Evolutionary conservation across 2,888 invertebrate genomes (phyloP), one percentile per base, ranked within the genome.

Genomic region (Philereme vetulata): DNA sequence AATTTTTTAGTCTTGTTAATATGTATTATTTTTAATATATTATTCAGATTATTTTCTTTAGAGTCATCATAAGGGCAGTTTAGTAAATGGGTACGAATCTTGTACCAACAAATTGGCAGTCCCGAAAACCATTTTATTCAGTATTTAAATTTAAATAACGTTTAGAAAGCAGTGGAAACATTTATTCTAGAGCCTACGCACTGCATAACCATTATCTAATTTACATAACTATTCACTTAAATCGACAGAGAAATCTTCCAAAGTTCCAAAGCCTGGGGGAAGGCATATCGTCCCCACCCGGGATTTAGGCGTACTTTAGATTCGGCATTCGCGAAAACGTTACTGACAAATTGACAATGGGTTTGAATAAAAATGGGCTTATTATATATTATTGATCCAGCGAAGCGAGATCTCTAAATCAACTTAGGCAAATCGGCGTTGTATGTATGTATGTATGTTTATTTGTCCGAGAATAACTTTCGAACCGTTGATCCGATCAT

Each of bases 161-260:
- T 6, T 38, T 38, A 8, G 38, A 38, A 8, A 8, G 4, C 38
- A 38, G 8, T 4, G 38, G 38, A 38, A 38, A 38, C 21, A 21
- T 8, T 4, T 38, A 38, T 38, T 38, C 38, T 0, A 38, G 4
- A 7, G 40, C n/a, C 45, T 60, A 60, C 56, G 44, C 44, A 48
- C 34, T 53, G 52, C 55, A 48, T 51, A 46, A 49, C 48, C 55
- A 52, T 34, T 50, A 49, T 36, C 38, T 8, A 53, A 44, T 44
- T n/a, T 44, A 44, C 57, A 53, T 51, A 65, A 55, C 51, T 55
- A 60, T 56, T 62, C 50, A 54, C 53, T 62, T 56, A 54, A 62
- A 62, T 60, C 56, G 56, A 35, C 56, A 42, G 21, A 21, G 21
- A 35, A 56, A 59, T 56, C 44, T 56, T 50, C 50, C 1, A 11